A percentile compares a stretch with the other conserved stretches of the same genome.
Evolutionary conservation across 2,888 invertebrate species (phyloP).

Genomic region (Amitus sp.): DNA sequence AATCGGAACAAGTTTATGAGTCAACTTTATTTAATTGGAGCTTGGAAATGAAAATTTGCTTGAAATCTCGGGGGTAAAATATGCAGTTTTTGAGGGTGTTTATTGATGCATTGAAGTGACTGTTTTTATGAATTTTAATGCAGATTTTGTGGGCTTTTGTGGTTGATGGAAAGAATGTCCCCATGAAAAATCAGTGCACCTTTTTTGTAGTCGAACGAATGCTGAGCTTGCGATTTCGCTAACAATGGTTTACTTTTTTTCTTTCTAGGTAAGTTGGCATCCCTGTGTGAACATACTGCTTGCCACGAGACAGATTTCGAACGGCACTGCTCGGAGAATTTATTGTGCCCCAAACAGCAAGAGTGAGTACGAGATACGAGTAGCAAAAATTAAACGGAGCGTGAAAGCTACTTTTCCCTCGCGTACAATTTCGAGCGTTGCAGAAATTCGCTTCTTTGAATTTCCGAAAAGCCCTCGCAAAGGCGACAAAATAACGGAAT

Average conservation of each 20-base stretch:
- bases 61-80: too few relatives aligned
- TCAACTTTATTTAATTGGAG: background rate
- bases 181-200: too few relatives aligned
- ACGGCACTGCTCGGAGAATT: constrained; percentile 35
- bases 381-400: constrained; percentile 47
- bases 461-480: constrained; percentile 31
- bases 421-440: constrained; percentile 39
- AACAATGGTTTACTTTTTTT: constrained; percentile 15
- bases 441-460: constrained; percentile 30
- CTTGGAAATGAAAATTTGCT: background rate
- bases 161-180: too few relatives aligned
- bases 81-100: too few relatives aligned
- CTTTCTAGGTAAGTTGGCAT: constrained; percentile 44
- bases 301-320: constrained; percentile 26
- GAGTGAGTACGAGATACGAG: constrained; percentile 40
- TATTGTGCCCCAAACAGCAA: constrained; percentile 41
- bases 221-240: background rate
- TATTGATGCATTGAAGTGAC: too few relatives aligned
- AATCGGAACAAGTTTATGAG: background rate
- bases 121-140: too few relatives aligned
- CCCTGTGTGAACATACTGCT: constrained; percentile 32
- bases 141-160: too few relatives aligned
- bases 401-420: constrained; percentile 49
- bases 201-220: too few relatives aligned
- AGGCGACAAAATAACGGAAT: constrained; percentile 36